These are phyloP conservation scores for Coenonympha arcania DNA, from an alignment of 2,888 invertebrate genomes.

Conservation along the genomic window DNA sequence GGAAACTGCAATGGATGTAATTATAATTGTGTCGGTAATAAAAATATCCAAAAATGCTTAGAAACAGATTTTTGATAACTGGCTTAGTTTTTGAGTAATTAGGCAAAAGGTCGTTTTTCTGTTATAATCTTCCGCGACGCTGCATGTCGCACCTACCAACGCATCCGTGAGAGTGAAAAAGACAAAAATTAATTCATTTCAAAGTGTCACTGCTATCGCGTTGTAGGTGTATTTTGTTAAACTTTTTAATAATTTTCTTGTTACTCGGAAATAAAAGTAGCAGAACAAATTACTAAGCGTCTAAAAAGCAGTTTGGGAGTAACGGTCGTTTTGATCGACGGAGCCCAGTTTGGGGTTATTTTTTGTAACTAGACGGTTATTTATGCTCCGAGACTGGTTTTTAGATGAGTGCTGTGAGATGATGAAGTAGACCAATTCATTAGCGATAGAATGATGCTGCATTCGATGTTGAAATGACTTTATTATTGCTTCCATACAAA, in stretches of 20 bases:
- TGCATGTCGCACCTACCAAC: no score
- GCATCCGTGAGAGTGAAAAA: no score
- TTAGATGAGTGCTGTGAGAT: constrained; percentile 18
- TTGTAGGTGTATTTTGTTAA: background rate
- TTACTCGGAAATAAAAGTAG: constrained; percentile 37
- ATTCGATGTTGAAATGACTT: constrained; percentile 24
- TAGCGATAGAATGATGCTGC: constrained; percentile 25
- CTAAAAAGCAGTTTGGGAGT: constrained; percentile 41
- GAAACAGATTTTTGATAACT: no score
- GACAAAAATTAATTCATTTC: no score
- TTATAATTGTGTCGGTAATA: no score
- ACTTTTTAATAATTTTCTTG: constrained; percentile 18
- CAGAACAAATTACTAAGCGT: constrained; percentile 49
- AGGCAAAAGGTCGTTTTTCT: no score
- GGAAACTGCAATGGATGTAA: no score
- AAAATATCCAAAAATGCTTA: no score
- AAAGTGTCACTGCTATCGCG: no score
- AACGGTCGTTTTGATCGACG: constrained; percentile 43
- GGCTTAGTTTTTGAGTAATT: no score
- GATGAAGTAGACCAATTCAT: constrained; percentile 39
- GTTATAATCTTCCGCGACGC: no score
- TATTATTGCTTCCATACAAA: constrained; percentile 21
- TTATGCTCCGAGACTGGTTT: constrained; percentile 32
- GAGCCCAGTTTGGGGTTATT: constrained; percentile 29
- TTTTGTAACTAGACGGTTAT: constrained; percentile 32